Evolutionary conservation across 2,797 vertebrate species (phyloP), one percentile per base, ranked within the genome.

Genomic region (Petrocephalus sullivani): DNA sequence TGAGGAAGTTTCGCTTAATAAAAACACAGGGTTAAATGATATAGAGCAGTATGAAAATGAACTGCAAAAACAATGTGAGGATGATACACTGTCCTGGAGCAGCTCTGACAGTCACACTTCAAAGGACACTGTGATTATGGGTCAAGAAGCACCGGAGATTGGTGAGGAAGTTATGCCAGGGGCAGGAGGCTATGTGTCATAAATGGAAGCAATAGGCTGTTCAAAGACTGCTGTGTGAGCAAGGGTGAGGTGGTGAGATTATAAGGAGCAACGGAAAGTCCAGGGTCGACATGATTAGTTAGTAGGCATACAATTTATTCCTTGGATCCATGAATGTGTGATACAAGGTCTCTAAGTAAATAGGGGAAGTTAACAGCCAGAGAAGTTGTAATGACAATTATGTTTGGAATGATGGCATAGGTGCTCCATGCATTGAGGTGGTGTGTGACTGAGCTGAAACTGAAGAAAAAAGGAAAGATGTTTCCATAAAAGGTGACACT

Each of bases 51-150:
- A 71, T 86, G 23, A 86, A 14, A 88, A 91, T 60, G 88, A 90
- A 53, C n/a, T 16, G 9, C 82, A 67, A 0, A 67, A 41, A 58
- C 67, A 87, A 1, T 56, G 23, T 9, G 94, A 94, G 23, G 93
- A 95, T 0, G 95, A 95, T 87, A 91, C 91, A 0, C 33, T 92
- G 71, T 96, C 95, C 85, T 94, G 93, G 91, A 93, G 94, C 92
- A 96, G 94, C 88, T 90, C 88, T 87, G 93, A 92, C 88, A 95
- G 95, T 89, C 94, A 92, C 1, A 81, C 91, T 88, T 96, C 95
- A 10, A 92, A 91, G 41, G 93, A 94, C 88, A 95, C 94, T 0
- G 91, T 96, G 49, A 92, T 95, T 4, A 86, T 89, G 78, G 92
- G 92, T 37, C 92, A 92, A 1, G 92, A 91, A 9, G 60, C 0